Base-by-base conservation (phyloP, 2,888 invertebrate species). In the Archips xylosteana region DNA sequence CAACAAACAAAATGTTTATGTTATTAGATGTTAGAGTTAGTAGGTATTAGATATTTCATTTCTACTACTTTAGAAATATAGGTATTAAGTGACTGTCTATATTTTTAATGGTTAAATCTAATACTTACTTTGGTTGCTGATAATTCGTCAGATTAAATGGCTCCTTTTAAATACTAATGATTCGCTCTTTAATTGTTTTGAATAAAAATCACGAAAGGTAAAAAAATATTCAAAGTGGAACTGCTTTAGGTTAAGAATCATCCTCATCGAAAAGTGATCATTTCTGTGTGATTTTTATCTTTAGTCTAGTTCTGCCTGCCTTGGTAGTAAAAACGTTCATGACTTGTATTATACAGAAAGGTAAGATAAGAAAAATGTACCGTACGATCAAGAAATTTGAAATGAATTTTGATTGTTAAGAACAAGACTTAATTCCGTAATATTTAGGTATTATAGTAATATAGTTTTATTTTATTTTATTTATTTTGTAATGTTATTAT, bases 181-280 rank as follows among this genome's bases (percentile, higher is more conserved):
- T 57, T 3, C 12, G 32, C 3, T 12, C 8, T 32, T 13, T 9
- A 23, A 34, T 51, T 15, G 15, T 69, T 1, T 8, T 23, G 15
- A 74, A 39, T 23, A 32, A 59, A 51, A 64, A 8, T 69, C 47
- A 63, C 15, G 23, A 32, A 23, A 36, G 2, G 39, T 8, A n/a
- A n/a, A 23, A 32, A 42, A 49, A 36, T 49, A 9, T 36, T 69
- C 15, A 13, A 61, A 42, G 47, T 42, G 23, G 12, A 63, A 59
- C 63, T 3, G 12, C 54, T 57, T 59, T 74, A 74, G 70, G 2
- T 10, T 70, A 70, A 70, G 69, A 9, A 60, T 68, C 39, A 63
- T 63, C 62, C 15, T 64, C 36, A 70, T 74, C 70, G 70, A 74
- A 70, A 73, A 74, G 65, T 65, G 74, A 74, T 74, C 47, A 69